Evolutionary conservation across 2,113 vertebrate species (phyloP).

Genomic region (Hucho hucho): DNA sequence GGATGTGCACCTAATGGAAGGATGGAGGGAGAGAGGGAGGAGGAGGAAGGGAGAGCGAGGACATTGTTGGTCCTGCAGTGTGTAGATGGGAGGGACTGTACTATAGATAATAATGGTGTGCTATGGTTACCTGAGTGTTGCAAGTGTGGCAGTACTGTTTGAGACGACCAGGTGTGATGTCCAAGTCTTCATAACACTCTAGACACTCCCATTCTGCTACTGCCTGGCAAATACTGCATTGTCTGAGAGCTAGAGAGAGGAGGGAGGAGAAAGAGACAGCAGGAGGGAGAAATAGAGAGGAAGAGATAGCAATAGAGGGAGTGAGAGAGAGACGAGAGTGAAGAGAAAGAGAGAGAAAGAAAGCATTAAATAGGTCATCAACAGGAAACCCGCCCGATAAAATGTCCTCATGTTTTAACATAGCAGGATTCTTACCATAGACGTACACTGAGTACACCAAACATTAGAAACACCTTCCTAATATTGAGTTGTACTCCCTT

Average conservation of each 20-base stretch:
- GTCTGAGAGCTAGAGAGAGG: constrained; percentile 67
- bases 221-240: constrained; percentile 81
- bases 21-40: neutral
- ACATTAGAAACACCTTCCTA: too few species aligned
- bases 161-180: constrained; percentile 74
- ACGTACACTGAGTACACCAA: too few species aligned
- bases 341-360: neutral
- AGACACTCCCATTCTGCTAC: constrained; percentile 77
- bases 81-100: neutral
- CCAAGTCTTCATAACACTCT: constrained; percentile 76
- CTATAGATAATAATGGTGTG: neutral
- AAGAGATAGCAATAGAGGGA: neutral
- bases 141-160: constrained; percentile 82
- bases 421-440: too few species aligned
- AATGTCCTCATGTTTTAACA: too few species aligned
- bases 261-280: neutral
- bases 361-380: neutral
- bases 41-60: neutral
- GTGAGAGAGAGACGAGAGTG: neutral
- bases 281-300: neutral
- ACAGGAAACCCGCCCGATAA: too few species aligned
- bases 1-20: constrained; percentile 75
- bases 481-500: too few species aligned
- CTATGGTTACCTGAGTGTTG: constrained; percentile 72
- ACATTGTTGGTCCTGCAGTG: neutral